Conservation (phyloP, 2,888 invertebrate genomes). For the Acrobeloides nanus region DNA sequence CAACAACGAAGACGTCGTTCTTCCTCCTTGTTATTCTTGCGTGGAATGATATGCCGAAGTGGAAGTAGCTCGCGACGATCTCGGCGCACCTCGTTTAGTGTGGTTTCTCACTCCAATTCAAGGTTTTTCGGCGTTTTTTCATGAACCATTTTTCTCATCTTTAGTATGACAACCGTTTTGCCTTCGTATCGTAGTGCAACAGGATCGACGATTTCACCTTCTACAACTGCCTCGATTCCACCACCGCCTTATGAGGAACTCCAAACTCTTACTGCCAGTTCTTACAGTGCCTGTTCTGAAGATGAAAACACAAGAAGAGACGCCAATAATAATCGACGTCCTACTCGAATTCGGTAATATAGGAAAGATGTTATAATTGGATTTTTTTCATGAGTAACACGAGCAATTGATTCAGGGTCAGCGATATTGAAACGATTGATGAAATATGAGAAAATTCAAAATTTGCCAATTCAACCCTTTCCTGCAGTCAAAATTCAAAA, state of each 20-base stretch:
- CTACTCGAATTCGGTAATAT: too few species aligned
- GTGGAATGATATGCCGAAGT: constrained; percentile 17
- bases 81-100: constrained; percentile 21
- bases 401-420: too few species aligned
- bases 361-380: too few species aligned
- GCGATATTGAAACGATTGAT: too few species aligned
- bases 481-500: too few species aligned
- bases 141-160: constrained; percentile 8
- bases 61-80: constrained; percentile 9
- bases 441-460: too few species aligned
- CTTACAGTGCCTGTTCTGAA: too few species aligned
- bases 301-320: too few species aligned
- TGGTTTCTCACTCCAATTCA: constrained; percentile 25
- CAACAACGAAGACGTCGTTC: constrained; percentile 26
- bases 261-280: constrained; percentile 15
- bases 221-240: constrained; percentile 10
- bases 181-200: constrained; percentile 21
- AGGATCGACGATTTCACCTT: constrained; percentile 14
- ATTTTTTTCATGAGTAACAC: too few species aligned
- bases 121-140: constrained; percentile 9
- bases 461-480: too few species aligned
- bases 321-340: too few species aligned
- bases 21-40: constrained; percentile 20
- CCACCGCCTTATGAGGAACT: constrained; percentile 22
- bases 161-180: constrained; percentile 16